Conservation (phyloP, 2,888 invertebrate species). For the Psylliodes chrysocephalus region DNA sequence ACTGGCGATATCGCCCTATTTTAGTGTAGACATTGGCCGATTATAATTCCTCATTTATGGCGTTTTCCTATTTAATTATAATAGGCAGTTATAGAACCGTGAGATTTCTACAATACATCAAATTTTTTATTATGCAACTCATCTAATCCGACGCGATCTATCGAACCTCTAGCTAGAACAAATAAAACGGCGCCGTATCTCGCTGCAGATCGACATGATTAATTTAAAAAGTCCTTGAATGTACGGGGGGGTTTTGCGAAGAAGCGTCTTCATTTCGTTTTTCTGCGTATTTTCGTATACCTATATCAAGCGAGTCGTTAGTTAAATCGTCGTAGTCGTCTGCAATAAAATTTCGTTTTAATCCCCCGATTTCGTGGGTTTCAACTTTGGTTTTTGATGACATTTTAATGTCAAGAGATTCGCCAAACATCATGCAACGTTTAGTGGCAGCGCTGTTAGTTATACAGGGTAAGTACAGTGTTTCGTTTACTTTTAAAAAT, state of each 20-base stretch:
- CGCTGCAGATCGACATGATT: background rate
- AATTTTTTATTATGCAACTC: conserved; percentile 1
- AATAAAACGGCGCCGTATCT: background rate
- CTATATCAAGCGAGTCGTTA: no score
- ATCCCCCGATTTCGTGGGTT: background rate
- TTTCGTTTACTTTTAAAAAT: no score
- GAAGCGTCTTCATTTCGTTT: conserved; percentile 2
- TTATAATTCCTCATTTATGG: no score
- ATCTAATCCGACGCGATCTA: background rate
- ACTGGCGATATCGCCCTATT: no score
- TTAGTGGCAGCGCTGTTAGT: background rate
- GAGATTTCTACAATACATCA: background rate
- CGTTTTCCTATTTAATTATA: no score
- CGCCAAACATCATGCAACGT: background rate
- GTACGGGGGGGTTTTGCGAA: background rate
- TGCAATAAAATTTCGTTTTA: background rate
- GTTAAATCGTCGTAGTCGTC: no score
- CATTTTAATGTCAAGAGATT: background rate
- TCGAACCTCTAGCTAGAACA: background rate
- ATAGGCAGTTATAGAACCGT: no score
- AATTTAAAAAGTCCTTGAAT: conserved; percentile 9
- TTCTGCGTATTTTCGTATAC: no score
- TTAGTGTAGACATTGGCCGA: no score
- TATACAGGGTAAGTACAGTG: conserved; percentile 3
- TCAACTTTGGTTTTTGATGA: background rate